Conservation (phyloP, 2,113 vertebrate genomes). For the Salvelinus fontinalis region DNA sequence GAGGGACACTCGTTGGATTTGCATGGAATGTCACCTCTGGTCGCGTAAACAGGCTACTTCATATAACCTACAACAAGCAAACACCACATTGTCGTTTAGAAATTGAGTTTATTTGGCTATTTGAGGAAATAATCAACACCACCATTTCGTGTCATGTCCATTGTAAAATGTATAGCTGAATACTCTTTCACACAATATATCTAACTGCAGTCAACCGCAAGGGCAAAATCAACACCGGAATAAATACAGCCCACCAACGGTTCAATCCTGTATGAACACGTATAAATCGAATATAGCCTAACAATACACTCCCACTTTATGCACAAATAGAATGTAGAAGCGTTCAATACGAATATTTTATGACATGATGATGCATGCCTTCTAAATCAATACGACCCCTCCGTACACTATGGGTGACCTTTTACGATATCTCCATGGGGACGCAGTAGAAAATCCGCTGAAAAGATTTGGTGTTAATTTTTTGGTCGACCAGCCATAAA, state of each 20-base stretch:
- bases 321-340: not conserved
- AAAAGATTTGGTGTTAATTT: constrained; percentile 3
- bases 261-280: not conserved
- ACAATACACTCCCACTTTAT: not conserved
- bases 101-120: not conserved
- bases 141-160: not conserved
- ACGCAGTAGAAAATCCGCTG: constrained; percentile 8
- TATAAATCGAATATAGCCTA: not conserved
- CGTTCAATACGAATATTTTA: not conserved
- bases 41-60: not conserved
- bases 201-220: constrained; percentile 18
- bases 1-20: not conserved
- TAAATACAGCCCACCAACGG: not conserved
- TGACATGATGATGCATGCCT: not conserved
- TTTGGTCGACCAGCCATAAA: not conserved
- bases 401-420: constrained; percentile 4
- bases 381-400: not conserved
- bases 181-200: not conserved
- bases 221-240: constrained; percentile 17
- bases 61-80: not conserved
- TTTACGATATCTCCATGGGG: constrained; percentile 9
- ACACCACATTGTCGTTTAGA: not conserved
- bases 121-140: not conserved
- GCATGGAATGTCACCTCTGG: not conserved
- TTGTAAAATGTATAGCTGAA: not conserved